Evolutionary conservation across 2,113 vertebrate species (phyloP).

Genomic region (Perognathus longimembris): DNA sequence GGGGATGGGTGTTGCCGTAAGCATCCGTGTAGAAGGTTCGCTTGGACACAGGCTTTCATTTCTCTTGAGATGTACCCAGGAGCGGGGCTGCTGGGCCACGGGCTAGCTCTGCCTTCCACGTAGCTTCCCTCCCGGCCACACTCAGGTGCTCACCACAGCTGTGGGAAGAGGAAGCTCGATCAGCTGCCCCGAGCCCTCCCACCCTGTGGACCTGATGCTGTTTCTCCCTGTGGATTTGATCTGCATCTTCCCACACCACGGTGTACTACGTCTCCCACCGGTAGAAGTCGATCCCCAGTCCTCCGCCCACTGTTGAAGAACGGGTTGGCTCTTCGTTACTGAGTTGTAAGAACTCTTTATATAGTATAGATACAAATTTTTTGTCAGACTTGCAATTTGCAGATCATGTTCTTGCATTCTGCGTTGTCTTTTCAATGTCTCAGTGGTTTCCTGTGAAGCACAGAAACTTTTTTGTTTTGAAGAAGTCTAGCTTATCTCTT

Average conservation of each 20-base stretch:
- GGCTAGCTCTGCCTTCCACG: neutral
- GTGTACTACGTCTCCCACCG: neutral
- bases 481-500: neutral
- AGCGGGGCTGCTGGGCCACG: neutral
- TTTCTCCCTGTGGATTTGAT: neutral
- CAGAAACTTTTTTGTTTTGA: neutral
- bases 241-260: neutral
- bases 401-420: neutral
- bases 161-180: too few species aligned
- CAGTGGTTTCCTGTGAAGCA: neutral
- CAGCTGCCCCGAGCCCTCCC: neutral
- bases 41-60: neutral
- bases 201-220: rapidly evolving
- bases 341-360: neutral
- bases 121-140: neutral
- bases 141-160: neutral
- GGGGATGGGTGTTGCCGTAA: neutral
- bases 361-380: neutral
- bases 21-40: neutral
- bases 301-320: neutral
- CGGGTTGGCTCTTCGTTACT: neutral
- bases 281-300: neutral
- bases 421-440: neutral
- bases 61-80: neutral
- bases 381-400: neutral